Base-by-base conservation (phyloP, 2,888 invertebrate species). In the Arge pagana region DNA sequence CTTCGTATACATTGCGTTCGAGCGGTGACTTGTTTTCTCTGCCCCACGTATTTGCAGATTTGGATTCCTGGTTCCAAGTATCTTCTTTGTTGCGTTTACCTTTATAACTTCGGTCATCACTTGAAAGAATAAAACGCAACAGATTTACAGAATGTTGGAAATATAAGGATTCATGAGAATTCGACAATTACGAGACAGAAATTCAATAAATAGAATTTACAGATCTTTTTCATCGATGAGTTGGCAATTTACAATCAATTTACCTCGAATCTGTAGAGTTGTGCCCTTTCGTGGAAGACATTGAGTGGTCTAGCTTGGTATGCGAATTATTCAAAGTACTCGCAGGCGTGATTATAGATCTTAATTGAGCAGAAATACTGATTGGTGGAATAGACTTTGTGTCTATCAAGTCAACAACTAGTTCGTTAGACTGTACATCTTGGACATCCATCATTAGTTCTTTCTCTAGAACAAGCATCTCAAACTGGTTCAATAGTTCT, bases 401-500 rank as follows among this genome's bases (percentile, higher is more conserved):
- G 62, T 88, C 85, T 39, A 82, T 80, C 18, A 89, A 74, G 33
- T 87, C 82, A 0, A 88, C 85, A 15, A 87, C 66, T 65, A 82
- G 79, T 45, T 80, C 80, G 40, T 77, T 78, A 1, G 81, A 77
- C 43, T 82, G 68, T 16, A 79, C 76, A 42, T 83, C 83, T 0
- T 81, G 77, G 10, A 87, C 81, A 54, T 80, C 78, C 68, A 86
- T 83, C 48, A 78, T 81, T 28, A 86, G 76, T 3, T 80, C 80
- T 67, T 85, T 82, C 52, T 88, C 86, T 35, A 89, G 77, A 2
- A 87, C 85, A 23, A 89, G 71, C 78, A 83, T 83, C 76, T 89
- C 89, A 56, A 90, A 80, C 62, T 84, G 79, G 40, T 80, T 80
- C 2, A 83, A 82, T 1, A 84, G 77, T 64, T 83, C 82, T 1